Evolutionary conservation across 2,113 vertebrate species (phyloP).

Genomic region (Bettongia penicillata): DNA sequence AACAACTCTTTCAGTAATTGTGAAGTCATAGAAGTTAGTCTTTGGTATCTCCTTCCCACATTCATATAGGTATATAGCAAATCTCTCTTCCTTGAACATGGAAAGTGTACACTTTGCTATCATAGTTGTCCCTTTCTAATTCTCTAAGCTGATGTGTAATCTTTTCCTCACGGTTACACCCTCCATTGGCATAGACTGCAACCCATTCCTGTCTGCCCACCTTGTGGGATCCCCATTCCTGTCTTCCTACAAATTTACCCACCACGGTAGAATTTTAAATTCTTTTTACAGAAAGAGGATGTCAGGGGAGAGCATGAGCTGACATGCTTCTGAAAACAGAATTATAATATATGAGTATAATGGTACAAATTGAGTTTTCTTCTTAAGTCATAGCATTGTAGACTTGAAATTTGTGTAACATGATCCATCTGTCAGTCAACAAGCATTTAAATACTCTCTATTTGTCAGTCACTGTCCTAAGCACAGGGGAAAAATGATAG

Average conservation of each 20-base stretch:
- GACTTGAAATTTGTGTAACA: background rate
- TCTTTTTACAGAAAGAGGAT: background rate
- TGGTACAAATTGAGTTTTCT: background rate
- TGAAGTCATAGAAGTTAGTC: no score
- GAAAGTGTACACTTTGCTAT: background rate
- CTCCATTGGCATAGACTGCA: background rate
- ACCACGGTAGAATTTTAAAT: background rate
- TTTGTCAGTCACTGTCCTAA: slow-evolving; percentile 4
- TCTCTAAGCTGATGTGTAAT: background rate
- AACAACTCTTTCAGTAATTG: no score
- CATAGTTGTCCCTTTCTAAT: background rate
- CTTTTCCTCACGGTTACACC: background rate
- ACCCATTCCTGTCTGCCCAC: background rate
- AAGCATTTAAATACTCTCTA: slow-evolving; percentile 26
- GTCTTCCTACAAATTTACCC: background rate
- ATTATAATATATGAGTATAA: background rate
- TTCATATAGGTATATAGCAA: background rate
- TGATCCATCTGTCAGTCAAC: slow-evolving; percentile 6
- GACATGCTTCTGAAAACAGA: background rate
- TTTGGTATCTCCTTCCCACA: background rate
- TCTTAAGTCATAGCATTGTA: background rate
- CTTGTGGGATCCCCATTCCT: background rate
- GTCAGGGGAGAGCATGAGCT: no score
- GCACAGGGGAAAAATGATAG: background rate
- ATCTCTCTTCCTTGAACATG: background rate